These are phyloP conservation scores for Aphelinus certus DNA, from an alignment of 1,140 invertebrate species.

Conservation along the genomic window DNA sequence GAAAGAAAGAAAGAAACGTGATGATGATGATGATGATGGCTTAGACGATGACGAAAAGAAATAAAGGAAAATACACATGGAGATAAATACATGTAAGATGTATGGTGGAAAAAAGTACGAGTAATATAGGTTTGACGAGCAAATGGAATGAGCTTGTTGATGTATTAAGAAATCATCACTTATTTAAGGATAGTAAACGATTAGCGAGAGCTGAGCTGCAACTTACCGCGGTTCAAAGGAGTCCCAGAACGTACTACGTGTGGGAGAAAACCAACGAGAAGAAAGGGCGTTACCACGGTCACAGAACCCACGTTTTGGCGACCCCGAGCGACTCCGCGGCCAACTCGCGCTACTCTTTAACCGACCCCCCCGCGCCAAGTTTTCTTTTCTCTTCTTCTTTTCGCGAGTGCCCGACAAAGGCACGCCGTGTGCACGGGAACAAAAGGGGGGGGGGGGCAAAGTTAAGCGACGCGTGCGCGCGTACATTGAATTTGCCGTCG, in stretches of 20 bases:
- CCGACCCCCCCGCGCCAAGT: neutral
- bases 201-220: constrained; percentile 73
- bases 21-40: neutral
- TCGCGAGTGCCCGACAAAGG: constrained; percentile 13
- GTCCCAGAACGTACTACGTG: constrained; percentile 94
- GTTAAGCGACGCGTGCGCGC: neutral
- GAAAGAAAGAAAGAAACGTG: constrained; percentile 39
- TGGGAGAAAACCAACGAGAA: constrained; percentile 63
- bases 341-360: constrained; percentile 2
- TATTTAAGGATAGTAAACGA: constrained; percentile 60
- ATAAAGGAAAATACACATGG: constrained; percentile 6
- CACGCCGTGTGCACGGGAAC: neutral
- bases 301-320: constrained; percentile 61
- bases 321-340: constrained; percentile 33
- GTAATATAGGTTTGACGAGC: constrained; percentile 45
- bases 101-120: neutral
- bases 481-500: neutral
- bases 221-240: constrained; percentile 97
- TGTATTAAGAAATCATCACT: constrained; percentile 51
- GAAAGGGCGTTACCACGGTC: constrained; percentile 69
- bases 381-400: neutral
- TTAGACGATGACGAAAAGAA: neutral
- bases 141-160: constrained; percentile 45
- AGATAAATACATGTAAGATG: neutral
- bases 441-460: neutral